phyloP scores from a whole-genome alignment of 1,140 invertebrate species.

The Thereuonema tuberculata region DNA sequence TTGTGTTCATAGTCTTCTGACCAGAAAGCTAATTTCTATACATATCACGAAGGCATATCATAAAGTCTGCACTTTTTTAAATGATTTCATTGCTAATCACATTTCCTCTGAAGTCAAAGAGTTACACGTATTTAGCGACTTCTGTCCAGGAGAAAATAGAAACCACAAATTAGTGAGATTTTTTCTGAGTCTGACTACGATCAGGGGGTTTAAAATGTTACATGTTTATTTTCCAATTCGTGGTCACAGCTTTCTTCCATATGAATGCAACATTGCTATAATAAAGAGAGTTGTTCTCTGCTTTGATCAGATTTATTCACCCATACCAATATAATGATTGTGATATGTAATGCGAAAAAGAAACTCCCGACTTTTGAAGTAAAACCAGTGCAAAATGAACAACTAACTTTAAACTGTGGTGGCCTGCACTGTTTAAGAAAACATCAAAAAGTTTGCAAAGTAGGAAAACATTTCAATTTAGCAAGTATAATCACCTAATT shows the following conservation, averaged over 20 bases:
- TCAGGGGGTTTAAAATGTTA: not conserved
- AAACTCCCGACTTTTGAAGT: not conserved
- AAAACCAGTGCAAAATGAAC: not conserved
- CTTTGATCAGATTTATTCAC: not conserved
- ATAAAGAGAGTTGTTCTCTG: conserved; percentile 18
- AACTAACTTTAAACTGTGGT: not conserved
- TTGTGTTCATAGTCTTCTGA: not conserved
- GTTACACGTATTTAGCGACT: not conserved
- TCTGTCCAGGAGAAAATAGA: not conserved
- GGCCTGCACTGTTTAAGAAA: not conserved
- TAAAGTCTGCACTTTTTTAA: not conserved
- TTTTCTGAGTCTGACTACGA: not conserved
- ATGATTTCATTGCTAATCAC: not conserved
- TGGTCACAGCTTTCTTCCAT: conserved; percentile 25
- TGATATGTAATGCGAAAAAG: not conserved
- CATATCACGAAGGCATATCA: not conserved
- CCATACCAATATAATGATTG: not conserved
- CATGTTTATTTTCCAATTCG: conserved; percentile 20
- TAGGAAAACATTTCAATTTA: too few species aligned
- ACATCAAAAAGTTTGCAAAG: not conserved
- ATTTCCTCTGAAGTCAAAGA: not conserved
- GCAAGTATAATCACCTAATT: too few species aligned
- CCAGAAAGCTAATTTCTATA: not conserved
- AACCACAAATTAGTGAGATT: not conserved
- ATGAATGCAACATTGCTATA: conserved; percentile 24